Base-by-base conservation (phyloP, 2,113 vertebrate genomes). In the Hylia prasina region DNA sequence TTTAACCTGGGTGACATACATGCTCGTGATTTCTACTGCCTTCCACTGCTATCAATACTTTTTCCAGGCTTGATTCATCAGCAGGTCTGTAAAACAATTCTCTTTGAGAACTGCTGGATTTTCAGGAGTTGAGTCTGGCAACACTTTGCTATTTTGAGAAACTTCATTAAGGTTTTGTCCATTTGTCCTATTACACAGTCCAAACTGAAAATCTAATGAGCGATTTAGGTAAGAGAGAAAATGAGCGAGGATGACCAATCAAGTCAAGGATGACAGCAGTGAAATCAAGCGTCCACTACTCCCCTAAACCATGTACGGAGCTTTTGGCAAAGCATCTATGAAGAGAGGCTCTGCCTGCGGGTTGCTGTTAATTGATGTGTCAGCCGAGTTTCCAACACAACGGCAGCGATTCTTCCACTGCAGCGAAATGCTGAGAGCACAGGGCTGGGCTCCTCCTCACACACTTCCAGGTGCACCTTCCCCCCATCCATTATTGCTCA, bases 381-480 rank as follows among this genome's bases (percentile, higher is more conserved):
- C 91, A 89, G 82, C 24, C 61, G 0, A 3, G 83, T 50, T 86
- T 35, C 92, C 92, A 93, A 24, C 90, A 39, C 18, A 22, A 58
- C 2, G 16, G 54, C 83, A 61, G 27, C 9, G 50, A 82, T 18
- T 53, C 23, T 13, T 39, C 30, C 73, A 42, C 42, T 3, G 37
- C 19, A 33, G n/a, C 0, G 8, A 64, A 64, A 35, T 0, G n/a
- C 27, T 33, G 17, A 18, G 3, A 61, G 47, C 76, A 4, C 76
- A 7, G 76, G 54, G 28, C 80, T 6, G 42, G 11, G 30, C 94
- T 69, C 54, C 5, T 50, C 39, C 90, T 80, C 86, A 14, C 4
- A 35, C 72, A 33, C 81, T 53, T 64, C 68, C 94, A 95, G 91
- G 77, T 88, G 86, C 89, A 68, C 28, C 65, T 70, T 31, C 15